Percentiles rank a stretch among this genome's conserved stretches.
These are phyloP conservation scores for Drosophila simulans DNA, from an alignment of 1,140 invertebrate species.

Conservation along the genomic window DNA sequence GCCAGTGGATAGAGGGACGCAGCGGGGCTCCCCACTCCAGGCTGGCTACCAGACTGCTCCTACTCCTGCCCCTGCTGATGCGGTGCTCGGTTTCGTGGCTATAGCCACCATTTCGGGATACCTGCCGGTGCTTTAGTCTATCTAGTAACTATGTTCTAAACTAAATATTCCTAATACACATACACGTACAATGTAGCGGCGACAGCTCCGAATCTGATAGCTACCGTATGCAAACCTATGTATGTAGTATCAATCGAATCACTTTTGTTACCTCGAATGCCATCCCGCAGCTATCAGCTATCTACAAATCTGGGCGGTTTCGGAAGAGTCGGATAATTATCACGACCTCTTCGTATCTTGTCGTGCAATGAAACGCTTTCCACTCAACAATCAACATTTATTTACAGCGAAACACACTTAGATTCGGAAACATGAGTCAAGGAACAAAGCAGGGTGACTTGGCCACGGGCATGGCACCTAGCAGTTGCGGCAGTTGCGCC, in stretches of 20 bases:
- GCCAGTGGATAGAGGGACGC: conserved; percentile 68
- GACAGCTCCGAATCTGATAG: too few relatives aligned
- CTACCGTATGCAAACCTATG: too few relatives aligned
- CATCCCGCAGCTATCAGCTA: too few relatives aligned
- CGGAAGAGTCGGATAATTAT: conserved; percentile 5
- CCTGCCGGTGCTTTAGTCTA: neutral
- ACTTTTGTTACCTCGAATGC: too few relatives aligned
- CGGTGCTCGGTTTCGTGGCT: neutral
- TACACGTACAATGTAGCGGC: too few relatives aligned
- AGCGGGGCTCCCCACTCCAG: conserved; percentile 5
- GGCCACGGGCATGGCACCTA: conserved; percentile 18
- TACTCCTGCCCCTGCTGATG: neutral
- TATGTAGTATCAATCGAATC: neutral
- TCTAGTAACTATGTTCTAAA: too few relatives aligned
- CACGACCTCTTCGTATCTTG: neutral
- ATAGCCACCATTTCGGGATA: neutral
- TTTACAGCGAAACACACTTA: conserved; percentile 68
- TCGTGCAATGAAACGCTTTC: neutral
- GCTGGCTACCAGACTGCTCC: neutral
- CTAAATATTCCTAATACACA: too few relatives aligned
- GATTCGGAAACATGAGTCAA: conserved; percentile 32
- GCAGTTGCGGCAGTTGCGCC: conserved; percentile 68
- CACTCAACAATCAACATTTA: conserved; percentile 69
- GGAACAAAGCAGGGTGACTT: conserved; percentile 10
- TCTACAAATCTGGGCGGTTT: neutral